These are phyloP conservation scores for Oscheius sp. DNA, from an alignment of 2,888 invertebrate species.

Conservation along the genomic window DNA sequence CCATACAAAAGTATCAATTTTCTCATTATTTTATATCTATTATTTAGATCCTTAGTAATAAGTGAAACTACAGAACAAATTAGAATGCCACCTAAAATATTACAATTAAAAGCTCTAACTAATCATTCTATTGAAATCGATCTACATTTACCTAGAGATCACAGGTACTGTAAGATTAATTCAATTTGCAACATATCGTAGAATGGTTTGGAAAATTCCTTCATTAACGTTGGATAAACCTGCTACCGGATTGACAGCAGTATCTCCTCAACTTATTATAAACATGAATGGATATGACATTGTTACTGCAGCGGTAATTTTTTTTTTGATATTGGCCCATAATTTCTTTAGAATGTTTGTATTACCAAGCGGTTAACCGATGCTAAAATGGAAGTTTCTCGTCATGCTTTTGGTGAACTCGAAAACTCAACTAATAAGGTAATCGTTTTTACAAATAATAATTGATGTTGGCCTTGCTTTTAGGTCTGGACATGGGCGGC, in stretches of 20 bases:
- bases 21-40: no score
- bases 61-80: background rate
- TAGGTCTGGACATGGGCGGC: conserved; percentile 73
- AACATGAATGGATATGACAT: conserved; percentile 45
- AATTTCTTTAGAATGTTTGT: conserved; percentile 37
- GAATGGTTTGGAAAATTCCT: conserved; percentile 48
- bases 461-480: background rate
- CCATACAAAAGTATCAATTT: conserved; percentile 18
- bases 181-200: conserved; percentile 5
- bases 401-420: conserved; percentile 38
- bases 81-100: conserved; percentile 12
- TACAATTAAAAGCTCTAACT: conserved; percentile 34
- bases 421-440: conserved; percentile 39
- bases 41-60: conserved; percentile 19
- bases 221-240: conserved; percentile 38
- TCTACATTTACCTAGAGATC: conserved; percentile 48
- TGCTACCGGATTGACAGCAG: conserved; percentile 35
- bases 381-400: conserved; percentile 32
- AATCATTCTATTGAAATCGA: conserved; percentile 44
- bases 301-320: conserved; percentile 44
- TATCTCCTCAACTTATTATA: conserved; percentile 39
- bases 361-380: conserved; percentile 33
- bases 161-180: conserved; percentile 32
- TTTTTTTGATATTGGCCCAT: background rate
- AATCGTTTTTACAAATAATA: background rate